Evolutionary conservation across 2,113 vertebrate genomes (phyloP).

Genomic region (Entelurus aequoreus): DNA sequence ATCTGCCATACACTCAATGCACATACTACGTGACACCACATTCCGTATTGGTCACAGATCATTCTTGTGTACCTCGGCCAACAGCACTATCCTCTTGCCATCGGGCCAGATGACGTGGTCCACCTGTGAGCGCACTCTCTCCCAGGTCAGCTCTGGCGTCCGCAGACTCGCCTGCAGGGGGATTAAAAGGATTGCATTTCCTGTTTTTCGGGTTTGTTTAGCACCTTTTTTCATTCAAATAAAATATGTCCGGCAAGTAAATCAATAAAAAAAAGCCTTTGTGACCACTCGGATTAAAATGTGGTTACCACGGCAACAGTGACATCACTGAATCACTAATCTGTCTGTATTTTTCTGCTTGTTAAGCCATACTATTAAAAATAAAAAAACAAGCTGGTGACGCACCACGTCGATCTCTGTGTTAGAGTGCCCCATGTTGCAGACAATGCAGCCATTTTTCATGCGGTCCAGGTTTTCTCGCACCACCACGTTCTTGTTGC

Average conservation of each 20-base stretch:
- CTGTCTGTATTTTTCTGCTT: not conserved
- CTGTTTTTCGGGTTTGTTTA: no score
- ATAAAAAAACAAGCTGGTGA: not conserved
- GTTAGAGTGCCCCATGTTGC: slow-evolving; percentile 99
- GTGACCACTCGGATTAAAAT: no score
- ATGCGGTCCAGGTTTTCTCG: slow-evolving; percentile 93
- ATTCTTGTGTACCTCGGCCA: slow-evolving; percentile 82
- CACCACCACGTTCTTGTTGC: slow-evolving; percentile 97
- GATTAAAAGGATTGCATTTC: no score
- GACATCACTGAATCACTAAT: slow-evolving; percentile 4
- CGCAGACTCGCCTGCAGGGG: slow-evolving; percentile 85
- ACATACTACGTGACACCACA: not conserved
- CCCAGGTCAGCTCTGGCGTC: slow-evolving; percentile 95
- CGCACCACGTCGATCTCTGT: slow-evolving; percentile 97
- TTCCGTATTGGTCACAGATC: no score
- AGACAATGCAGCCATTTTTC: slow-evolving; percentile 98
- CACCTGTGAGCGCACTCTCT: slow-evolving; percentile 94
- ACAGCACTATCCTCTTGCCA: slow-evolving; percentile 92
- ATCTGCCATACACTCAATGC: not conserved
- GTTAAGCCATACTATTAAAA: not conserved
- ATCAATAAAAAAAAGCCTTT: no score
- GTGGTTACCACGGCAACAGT: slow-evolving; percentile 23
- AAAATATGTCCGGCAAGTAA: no score
- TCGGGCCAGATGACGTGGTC: slow-evolving; percentile 99
- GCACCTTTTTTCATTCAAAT: no score